Conservation (phyloP, 2,888 invertebrate genomes). For the Unio delphinus region DNA sequence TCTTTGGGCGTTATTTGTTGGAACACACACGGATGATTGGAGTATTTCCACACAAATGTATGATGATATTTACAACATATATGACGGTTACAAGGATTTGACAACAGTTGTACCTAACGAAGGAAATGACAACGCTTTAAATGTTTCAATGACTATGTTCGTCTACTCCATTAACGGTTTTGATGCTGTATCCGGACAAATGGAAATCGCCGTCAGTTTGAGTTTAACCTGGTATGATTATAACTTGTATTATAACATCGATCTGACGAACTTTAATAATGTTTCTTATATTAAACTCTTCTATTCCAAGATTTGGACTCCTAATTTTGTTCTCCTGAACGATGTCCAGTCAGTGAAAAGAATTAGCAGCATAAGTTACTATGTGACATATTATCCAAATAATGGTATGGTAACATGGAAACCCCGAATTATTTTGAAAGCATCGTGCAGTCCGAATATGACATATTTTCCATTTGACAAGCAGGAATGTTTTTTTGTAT, state of each 20-base stretch:
- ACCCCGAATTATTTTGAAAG: slow-evolving; percentile 15
- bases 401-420: slow-evolving; percentile 18
- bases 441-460: slow-evolving; percentile 25
- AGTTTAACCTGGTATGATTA: slow-evolving; percentile 19
- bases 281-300: slow-evolving; percentile 7
- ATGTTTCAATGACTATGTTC: slow-evolving; percentile 3
- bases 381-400: slow-evolving; percentile 11
- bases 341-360: slow-evolving; percentile 9
- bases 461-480: slow-evolving; percentile 28
- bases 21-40: too few relatives aligned
- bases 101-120: too few relatives aligned
- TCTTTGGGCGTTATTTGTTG: too few relatives aligned
- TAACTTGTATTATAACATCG: not conserved
- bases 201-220: slow-evolving; percentile 12
- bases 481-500: slow-evolving; percentile 20
- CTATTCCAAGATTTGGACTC: slow-evolving; percentile 25
- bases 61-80: too few relatives aligned
- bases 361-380: slow-evolving; percentile 13
- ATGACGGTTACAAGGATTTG: too few relatives aligned
- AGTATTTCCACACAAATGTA: too few relatives aligned
- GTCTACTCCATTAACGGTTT: slow-evolving; percentile 17
- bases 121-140: not conserved
- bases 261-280: not conserved
- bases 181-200: slow-evolving; percentile 17
- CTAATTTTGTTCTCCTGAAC: slow-evolving; percentile 18